A percentile compares a stretch with the other conserved stretches of the same genome.
These are phyloP conservation scores for Takifugu rubripes DNA, from an alignment of 2,797 vertebrate species.

Conservation along the genomic window DNA sequence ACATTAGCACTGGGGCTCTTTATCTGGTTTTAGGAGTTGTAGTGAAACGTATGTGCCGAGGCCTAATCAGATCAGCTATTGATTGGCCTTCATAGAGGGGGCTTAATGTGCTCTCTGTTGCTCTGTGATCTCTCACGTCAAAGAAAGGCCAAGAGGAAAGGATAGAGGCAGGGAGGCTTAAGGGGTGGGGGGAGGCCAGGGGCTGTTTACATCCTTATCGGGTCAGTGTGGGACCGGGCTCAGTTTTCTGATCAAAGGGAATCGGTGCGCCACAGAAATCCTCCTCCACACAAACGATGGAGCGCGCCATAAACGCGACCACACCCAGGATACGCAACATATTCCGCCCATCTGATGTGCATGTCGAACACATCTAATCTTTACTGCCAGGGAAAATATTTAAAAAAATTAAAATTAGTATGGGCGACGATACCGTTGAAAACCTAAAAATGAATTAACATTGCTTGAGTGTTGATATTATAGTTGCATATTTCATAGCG, in stretches of 20 bases:
- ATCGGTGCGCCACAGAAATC: too few species aligned
- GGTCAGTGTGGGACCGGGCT: conserved; percentile 46
- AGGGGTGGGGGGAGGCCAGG: conserved; percentile 8
- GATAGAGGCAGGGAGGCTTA: conserved; percentile 9
- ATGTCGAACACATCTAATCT: too few species aligned
- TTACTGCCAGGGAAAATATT: too few species aligned
- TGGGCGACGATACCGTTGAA: too few species aligned
- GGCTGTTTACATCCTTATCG: conserved; percentile 16
- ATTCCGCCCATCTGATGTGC: too few species aligned
- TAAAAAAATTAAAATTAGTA: too few species aligned
- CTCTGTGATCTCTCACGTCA: conserved; percentile 40
- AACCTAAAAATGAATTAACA: too few species aligned
- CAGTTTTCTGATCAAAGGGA: conserved; percentile 39
- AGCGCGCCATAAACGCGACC: too few species aligned
- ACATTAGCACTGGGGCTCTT: conserved; percentile 44
- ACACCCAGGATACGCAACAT: too few species aligned
- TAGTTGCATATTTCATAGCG: conserved; percentile 55
- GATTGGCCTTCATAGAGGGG: conserved; percentile 48
- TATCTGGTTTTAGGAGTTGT: conserved; percentile 50
- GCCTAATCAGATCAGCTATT: conserved; percentile 64
- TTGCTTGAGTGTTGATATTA: too few species aligned
- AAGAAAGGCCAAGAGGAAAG: conserved; percentile 10
- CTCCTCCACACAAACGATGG: too few species aligned
- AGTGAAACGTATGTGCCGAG: conserved; percentile 45
- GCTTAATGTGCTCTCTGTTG: conserved; percentile 41